These are phyloP conservation scores for Rhinopomastus cyanomelas DNA, from an alignment of 2,113 vertebrate genomes.

Conservation along the genomic window DNA sequence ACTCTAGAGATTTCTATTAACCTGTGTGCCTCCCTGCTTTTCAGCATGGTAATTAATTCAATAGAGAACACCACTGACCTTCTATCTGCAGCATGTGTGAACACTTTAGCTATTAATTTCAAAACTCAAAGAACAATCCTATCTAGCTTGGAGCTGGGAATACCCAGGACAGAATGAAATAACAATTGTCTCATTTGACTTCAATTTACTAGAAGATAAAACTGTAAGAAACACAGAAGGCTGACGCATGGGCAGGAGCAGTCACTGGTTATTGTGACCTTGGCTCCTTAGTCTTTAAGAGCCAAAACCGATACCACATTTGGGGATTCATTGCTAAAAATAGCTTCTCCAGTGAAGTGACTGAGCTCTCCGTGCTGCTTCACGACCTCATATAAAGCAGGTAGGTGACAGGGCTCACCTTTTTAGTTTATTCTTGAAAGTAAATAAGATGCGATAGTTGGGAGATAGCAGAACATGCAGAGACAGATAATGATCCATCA, in stretches of 20 bases:
- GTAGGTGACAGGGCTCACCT: background rate
- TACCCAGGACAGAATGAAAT: background rate
- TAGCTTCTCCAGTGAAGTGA: background rate
- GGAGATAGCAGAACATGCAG: background rate
- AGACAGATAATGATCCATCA: background rate
- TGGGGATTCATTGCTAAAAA: background rate
- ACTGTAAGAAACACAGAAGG: background rate
- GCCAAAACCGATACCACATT: background rate
- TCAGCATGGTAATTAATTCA: background rate
- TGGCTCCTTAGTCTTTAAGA: background rate
- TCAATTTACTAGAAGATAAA: background rate
- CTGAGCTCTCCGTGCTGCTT: background rate
- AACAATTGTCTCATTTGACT: background rate
- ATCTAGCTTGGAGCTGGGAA: background rate
- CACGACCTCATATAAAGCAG: background rate
- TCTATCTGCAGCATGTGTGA: background rate
- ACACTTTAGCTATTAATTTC: background rate
- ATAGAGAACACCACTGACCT: background rate
- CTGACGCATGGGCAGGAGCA: background rate
- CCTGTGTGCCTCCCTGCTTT: background rate
- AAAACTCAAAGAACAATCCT: background rate
- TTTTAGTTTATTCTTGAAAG: slow-evolving; percentile 11
- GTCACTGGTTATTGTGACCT: background rate
- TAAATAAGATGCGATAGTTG: background rate
- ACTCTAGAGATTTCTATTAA: background rate